Evolutionary conservation across 2,797 vertebrate species (phyloP).

Genomic region (Enteromius trimaculatus): DNA sequence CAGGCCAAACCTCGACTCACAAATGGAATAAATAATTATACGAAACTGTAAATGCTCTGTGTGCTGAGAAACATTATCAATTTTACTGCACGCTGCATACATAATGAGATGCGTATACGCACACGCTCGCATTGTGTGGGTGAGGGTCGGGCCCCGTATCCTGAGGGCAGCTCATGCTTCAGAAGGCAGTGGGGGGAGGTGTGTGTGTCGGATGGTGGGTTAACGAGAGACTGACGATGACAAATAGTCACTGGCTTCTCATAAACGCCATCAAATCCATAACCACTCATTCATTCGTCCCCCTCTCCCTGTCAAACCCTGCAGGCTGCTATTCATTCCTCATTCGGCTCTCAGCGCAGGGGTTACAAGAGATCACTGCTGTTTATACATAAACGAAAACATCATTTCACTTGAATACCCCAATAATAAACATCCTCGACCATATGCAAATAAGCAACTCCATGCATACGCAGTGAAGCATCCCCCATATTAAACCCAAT

Average conservation of each 20-base stretch:
- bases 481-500: slow-evolving; percentile 3
- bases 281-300: slow-evolving; percentile 39
- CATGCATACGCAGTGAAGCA: neutral
- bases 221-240: slow-evolving; percentile 55
- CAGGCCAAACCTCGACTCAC: neutral
- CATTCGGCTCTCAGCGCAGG: neutral
- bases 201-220: slow-evolving; percentile 18
- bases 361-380: slow-evolving; percentile 13
- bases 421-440: neutral
- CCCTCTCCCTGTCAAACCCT: neutral
- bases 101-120: slow-evolving; percentile 8
- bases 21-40: slow-evolving; percentile 34
- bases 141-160: slow-evolving; percentile 36
- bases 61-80: slow-evolving; percentile 23
- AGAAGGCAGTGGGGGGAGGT: slow-evolving; percentile 23
- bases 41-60: slow-evolving; percentile 22
- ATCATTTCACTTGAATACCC: slow-evolving; percentile 3
- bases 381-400: slow-evolving; percentile 9
- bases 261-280: slow-evolving; percentile 41
- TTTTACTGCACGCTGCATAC: slow-evolving; percentile 23
- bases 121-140: slow-evolving; percentile 19
- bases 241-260: slow-evolving; percentile 42
- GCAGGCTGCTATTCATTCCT: slow-evolving; percentile 40
- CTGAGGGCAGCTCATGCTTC: slow-evolving; percentile 18
- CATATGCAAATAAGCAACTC: slow-evolving; percentile 46